Evolutionary conservation across 2,113 vertebrate species (phyloP).

Genomic region (Ophiodon elongatus): DNA sequence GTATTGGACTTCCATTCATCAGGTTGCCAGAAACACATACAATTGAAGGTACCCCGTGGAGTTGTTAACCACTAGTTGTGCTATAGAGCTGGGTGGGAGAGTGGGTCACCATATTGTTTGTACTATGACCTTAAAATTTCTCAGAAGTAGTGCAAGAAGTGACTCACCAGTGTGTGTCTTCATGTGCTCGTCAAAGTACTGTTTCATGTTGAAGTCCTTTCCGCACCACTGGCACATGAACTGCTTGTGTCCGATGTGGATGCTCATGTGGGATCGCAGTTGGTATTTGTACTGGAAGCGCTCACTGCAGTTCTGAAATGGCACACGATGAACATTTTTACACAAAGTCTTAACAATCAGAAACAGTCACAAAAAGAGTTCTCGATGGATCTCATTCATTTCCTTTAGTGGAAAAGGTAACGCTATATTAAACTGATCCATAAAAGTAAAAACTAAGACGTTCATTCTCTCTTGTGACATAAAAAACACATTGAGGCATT

Average conservation of each 20-base stretch:
- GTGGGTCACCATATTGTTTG: neutral
- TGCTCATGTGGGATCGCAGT: slow-evolving; percentile 98
- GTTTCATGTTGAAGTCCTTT: slow-evolving; percentile 99
- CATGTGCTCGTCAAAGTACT: slow-evolving; percentile 99
- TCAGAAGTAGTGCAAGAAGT: slow-evolving; percentile 22
- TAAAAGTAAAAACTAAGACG: neutral
- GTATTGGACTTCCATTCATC: neutral
- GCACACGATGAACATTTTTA: slow-evolving; percentile 23
- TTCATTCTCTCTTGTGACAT: neutral
- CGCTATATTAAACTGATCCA: neutral
- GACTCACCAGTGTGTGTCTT: slow-evolving; percentile 98
- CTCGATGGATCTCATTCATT: neutral
- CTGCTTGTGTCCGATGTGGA: slow-evolving; percentile 98
- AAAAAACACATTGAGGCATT: slow-evolving; percentile 1
- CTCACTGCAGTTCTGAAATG: slow-evolving; percentile 92
- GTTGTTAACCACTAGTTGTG: neutral
- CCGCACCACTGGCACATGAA: slow-evolving; percentile 99
- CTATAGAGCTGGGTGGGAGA: neutral
- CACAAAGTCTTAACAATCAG: neutral
- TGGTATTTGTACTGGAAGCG: slow-evolving; percentile 99
- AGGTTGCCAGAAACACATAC: neutral
- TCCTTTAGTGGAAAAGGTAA: neutral
- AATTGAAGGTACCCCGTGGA: neutral
- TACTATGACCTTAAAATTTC: neutral
- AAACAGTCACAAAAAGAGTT: neutral